Base-by-base conservation (phyloP, 1,140 invertebrate genomes). In the honey bee (Apis mellifera) region DNA sequence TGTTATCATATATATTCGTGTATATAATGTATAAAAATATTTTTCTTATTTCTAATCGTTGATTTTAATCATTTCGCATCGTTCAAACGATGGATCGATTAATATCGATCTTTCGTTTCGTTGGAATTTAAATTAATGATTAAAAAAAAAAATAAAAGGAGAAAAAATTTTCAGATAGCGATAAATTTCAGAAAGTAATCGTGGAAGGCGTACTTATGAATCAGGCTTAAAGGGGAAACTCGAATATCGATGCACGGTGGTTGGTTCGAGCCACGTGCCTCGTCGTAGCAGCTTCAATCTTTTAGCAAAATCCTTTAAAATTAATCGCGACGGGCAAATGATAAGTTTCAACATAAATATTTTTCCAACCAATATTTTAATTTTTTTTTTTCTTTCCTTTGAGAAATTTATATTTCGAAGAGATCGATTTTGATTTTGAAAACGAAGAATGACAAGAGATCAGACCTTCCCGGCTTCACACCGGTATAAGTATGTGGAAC, bases 401-500 rank as follows among this genome's bases (percentile, higher is more conserved):
- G n/a, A n/a, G n/a, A n/a, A n/a, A n/a, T n/a, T n/a, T n/a, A n/a
- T 42, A 32, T 32, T n/a, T 32, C 32, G 32, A 42, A 5, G 32
- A 42, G 3, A 42, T 42, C 32, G 32, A 7, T 42, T 42, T 42
- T 5, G 7, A 62, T 3, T 26, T 26, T 2, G 13, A 26, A 13
- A 26, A 26, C 59, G 11, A 21, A 23, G 72, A 70, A 50, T 23
- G 50, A 59, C 81, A 55, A 68, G 62, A 64, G 60, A 60, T 88
- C 62, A 62, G n/a, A 60, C 57, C 57, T 71, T 55, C 12, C 42
- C 17, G 71, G 68, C 65, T 88, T 85, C 87, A 73, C 80, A 77
- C 86, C 17, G 32, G 68, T 62, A 52, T 88, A 88, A 85, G 70
- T 85, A 88, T 88, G 74, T 88, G 59, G 85, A 85, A 74, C 86